Percentiles rank a stretch among this genome's conserved stretches.
phyloP scores from a whole-genome alignment of 2,888 invertebrate genomes.

The Hofmannophila pseudospretella region DNA sequence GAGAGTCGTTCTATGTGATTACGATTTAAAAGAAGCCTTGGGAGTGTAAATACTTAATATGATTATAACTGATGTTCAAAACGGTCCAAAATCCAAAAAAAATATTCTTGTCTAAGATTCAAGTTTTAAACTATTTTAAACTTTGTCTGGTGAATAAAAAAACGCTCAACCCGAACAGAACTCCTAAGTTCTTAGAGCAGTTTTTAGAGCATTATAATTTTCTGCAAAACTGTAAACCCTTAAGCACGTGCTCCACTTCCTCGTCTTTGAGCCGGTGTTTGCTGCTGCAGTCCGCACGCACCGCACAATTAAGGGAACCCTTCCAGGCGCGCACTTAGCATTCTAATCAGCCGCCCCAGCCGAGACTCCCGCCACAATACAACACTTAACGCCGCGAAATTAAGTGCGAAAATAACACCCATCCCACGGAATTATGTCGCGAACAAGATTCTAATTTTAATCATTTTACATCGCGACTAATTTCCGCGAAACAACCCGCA shows the following conservation, averaged over 20 bases:
- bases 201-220: too few relatives aligned
- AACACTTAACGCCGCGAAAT: slow-evolving; percentile 62
- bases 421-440: slow-evolving; percentile 49
- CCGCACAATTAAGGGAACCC: slow-evolving; percentile 64
- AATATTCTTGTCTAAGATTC: too few relatives aligned
- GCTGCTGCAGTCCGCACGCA: slow-evolving; percentile 43
- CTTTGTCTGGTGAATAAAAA: too few relatives aligned
- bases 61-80: too few relatives aligned
- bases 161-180: too few relatives aligned
- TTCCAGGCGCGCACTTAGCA: slow-evolving; percentile 61
- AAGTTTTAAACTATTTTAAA: too few relatives aligned
- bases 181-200: too few relatives aligned
- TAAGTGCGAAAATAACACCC: slow-evolving; percentile 65
- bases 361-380: slow-evolving; percentile 58
- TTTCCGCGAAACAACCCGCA: slow-evolving; percentile 41
- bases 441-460: slow-evolving; percentile 33
- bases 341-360: slow-evolving; percentile 63
- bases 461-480: slow-evolving; percentile 29
- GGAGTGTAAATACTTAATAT: too few relatives aligned
- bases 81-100: too few relatives aligned
- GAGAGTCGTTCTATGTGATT: too few relatives aligned
- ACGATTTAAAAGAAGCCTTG: too few relatives aligned
- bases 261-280: slow-evolving; percentile 26
- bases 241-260: slow-evolving; percentile 8
- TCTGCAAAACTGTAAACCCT: slow-evolving; percentile 1